phyloP scores from a whole-genome alignment of 2,113 vertebrate genomes.

The Hippolais icterina region DNA sequence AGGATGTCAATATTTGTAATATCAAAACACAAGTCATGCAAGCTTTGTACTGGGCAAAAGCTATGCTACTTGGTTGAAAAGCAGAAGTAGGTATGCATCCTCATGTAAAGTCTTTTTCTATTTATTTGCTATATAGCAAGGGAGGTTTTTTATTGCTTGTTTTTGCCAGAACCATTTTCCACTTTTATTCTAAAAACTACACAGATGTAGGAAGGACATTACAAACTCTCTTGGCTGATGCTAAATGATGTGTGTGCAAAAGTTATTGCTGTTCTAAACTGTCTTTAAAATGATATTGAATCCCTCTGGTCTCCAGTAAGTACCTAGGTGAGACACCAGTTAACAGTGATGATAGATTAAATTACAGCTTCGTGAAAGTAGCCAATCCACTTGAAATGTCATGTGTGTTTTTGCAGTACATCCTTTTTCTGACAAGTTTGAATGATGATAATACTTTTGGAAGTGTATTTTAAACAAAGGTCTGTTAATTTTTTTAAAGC shows the following conservation, averaged over 20 bases:
- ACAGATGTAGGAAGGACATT: not conserved
- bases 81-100: not conserved
- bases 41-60: not conserved
- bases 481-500: not conserved
- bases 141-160: not conserved
- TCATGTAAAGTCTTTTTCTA: not conserved
- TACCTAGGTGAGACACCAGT: not conserved
- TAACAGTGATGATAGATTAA: not conserved
- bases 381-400: not conserved
- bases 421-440: not conserved
- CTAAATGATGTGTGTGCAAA: not conserved
- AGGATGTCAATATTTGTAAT: constrained; percentile 4
- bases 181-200: not conserved
- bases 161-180: constrained; percentile 7
- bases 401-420: not conserved
- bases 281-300: not conserved
- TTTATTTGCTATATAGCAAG: not conserved
- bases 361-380: not conserved
- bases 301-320: not conserved
- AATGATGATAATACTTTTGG: not conserved
- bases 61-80: not conserved
- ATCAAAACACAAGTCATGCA: not conserved
- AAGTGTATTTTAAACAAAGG: not conserved
- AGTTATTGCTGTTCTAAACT: not conserved
- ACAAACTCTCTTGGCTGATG: not conserved